A percentile compares a stretch with the other conserved stretches of the same genome.
phyloP scores from a whole-genome alignment of 2,113 vertebrate genomes.

The Seriola dumerili region DNA sequence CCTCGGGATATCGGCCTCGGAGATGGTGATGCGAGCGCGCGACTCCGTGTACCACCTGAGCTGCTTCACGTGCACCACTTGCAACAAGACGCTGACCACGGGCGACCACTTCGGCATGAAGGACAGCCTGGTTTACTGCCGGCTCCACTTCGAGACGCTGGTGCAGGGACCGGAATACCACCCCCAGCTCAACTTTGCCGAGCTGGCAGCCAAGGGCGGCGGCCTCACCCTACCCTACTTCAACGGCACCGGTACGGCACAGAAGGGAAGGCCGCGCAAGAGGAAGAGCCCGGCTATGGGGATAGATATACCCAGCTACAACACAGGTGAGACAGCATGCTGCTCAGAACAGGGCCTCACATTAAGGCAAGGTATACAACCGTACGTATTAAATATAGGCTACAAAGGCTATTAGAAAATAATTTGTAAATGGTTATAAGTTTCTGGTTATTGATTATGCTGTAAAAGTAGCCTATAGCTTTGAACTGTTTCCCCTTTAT shows the following conservation, averaged over 20 bases:
- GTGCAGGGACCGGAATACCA: conserved; percentile 94
- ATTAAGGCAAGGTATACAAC: not conserved
- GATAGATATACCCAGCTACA: conserved; percentile 95
- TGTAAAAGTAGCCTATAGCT: not conserved
- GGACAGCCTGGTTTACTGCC: conserved; percentile 98
- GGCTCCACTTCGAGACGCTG: conserved; percentile 96
- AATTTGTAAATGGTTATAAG: no score
- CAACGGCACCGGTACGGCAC: conserved; percentile 94
- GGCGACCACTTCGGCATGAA: conserved; percentile 99
- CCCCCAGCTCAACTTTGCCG: conserved; percentile 95
- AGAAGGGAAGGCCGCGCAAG: conserved; percentile 98
- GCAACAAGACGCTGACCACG: conserved; percentile 98
- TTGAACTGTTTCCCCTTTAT: not conserved
- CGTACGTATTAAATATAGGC: not conserved
- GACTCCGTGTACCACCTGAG: conserved; percentile 99
- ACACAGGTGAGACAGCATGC: conserved; percentile 89
- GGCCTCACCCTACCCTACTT: conserved; percentile 94
- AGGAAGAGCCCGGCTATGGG: conserved; percentile 96
- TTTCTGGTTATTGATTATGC: not conserved
- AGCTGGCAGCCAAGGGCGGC: conserved; percentile 95
- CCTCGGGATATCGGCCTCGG: conserved; percentile 98
- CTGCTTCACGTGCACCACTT: conserved; percentile 99
- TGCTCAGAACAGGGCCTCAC: not conserved
- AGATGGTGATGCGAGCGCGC: conserved; percentile 99
- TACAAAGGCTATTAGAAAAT: no score